phyloP scores from a whole-genome alignment of 2,888 invertebrate species.

The Phasia obesa region DNA sequence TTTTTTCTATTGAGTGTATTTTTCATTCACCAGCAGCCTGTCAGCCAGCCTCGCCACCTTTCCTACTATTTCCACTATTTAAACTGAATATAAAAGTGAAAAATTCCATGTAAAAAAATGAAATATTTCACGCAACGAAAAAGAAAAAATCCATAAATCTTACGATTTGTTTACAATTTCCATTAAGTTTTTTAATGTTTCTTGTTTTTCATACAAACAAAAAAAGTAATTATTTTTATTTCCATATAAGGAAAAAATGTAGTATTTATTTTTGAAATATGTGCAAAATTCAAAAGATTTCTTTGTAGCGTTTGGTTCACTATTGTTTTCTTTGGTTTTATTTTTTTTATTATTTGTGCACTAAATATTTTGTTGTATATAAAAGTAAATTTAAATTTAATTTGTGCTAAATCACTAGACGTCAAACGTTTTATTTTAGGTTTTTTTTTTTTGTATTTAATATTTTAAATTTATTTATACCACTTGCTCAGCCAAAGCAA shows the following conservation, averaged over 20 bases:
- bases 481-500: conserved; percentile 68
- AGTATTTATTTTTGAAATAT: conserved; percentile 2
- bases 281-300: not conserved
- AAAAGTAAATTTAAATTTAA: conserved; percentile 11
- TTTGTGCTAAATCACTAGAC: conserved; percentile 38
- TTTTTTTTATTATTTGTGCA: conserved; percentile 49
- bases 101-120: conserved; percentile 51
- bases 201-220: not conserved
- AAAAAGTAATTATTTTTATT: not conserved
- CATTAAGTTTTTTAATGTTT: not conserved
- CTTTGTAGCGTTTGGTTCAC: not conserved
- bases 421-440: conserved; percentile 27
- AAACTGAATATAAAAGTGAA: conserved; percentile 30
- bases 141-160: conserved; percentile 24
- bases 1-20: conserved; percentile 56
- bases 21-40: conserved; percentile 66
- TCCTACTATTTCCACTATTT: not conserved
- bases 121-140: not conserved
- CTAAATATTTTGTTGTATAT: conserved; percentile 26
- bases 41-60: conserved; percentile 44
- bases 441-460: conserved; percentile 27
- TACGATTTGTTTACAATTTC: conserved; percentile 62
- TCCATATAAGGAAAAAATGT: conserved; percentile 43
- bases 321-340: not conserved
- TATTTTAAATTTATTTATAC: conserved; percentile 55